Percentiles rank a stretch among this genome's conserved stretches.
Conservation (phyloP, 2,797 vertebrate genomes). For the Nasua narica region DNA sequence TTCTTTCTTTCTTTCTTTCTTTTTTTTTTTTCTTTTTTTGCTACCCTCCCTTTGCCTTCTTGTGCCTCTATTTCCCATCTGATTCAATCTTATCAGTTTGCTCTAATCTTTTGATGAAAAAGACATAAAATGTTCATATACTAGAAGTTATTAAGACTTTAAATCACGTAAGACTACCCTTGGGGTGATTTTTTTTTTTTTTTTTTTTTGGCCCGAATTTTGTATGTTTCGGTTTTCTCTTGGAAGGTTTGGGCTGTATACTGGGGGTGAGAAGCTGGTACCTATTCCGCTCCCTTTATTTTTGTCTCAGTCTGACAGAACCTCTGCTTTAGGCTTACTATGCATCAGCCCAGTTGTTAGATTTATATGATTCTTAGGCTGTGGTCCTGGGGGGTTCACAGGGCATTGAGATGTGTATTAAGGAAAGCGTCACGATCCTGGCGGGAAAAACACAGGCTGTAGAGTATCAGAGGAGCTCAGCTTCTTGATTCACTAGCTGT, state of each 20-base stretch:
- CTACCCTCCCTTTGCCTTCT: not conserved
- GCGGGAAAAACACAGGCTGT: not conserved
- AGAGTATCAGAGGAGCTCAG: not conserved
- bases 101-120: constrained; percentile 27
- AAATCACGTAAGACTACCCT: constrained; percentile 7
- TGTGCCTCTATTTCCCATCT: not conserved
- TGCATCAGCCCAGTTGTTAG: not conserved
- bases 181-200: not conserved
- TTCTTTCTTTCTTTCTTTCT: not conserved
- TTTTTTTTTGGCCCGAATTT: not conserved
- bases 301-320: not conserved
- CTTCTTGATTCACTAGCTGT: not conserved
- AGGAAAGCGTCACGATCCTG: not conserved
- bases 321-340: not conserved
- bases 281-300: not conserved
- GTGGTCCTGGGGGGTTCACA: not conserved
- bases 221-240: not conserved
- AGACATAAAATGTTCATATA: constrained; percentile 38
- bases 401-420: not conserved
- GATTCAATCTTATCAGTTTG: not conserved
- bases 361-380: not conserved
- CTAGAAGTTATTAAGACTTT: constrained; percentile 45
- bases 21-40: not conserved
- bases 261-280: not conserved
- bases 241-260: not conserved